These are phyloP conservation scores for Engystomops pustulosus DNA, from an alignment of 2,113 vertebrate genomes.

Conservation along the genomic window DNA sequence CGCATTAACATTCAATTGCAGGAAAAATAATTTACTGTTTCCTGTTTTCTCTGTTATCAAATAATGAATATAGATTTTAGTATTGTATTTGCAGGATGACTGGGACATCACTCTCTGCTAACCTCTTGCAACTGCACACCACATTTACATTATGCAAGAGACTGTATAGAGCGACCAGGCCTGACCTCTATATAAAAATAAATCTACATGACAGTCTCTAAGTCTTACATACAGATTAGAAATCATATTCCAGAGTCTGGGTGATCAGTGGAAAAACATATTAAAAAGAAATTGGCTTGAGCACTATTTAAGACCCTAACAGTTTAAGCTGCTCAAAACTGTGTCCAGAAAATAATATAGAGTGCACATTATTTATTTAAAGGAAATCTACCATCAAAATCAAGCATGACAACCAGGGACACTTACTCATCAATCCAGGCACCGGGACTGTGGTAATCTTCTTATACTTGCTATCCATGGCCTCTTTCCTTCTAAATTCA, in stretches of 20 bases:
- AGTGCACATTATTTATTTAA: no score
- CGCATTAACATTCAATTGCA: constrained; percentile 57
- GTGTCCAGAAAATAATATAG: no score
- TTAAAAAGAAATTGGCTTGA: neutral
- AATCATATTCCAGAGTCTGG: neutral
- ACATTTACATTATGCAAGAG: constrained; percentile 43
- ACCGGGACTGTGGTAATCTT: no score
- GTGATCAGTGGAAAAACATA: neutral
- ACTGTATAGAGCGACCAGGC: neutral
- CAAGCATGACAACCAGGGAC: no score
- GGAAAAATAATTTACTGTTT: constrained; percentile 58
- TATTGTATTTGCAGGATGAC: constrained; percentile 50
- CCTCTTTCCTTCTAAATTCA: no score
- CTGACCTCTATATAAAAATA: constrained; percentile 7
- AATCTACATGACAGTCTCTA: neutral
- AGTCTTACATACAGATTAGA: neutral
- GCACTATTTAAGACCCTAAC: neutral
- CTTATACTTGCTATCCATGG: no score
- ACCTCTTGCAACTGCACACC: constrained; percentile 41
- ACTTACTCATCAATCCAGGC: no score
- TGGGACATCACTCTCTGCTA: constrained; percentile 52
- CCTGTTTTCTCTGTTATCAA: constrained; percentile 58
- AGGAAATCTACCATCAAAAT: no score
- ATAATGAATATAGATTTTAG: constrained; percentile 60
- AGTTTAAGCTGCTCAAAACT: no score